Percentiles rank a stretch among this genome's conserved stretches.
phyloP scores from a whole-genome alignment of 1,140 invertebrate species.

The Calliopsis andreniformis region DNA sequence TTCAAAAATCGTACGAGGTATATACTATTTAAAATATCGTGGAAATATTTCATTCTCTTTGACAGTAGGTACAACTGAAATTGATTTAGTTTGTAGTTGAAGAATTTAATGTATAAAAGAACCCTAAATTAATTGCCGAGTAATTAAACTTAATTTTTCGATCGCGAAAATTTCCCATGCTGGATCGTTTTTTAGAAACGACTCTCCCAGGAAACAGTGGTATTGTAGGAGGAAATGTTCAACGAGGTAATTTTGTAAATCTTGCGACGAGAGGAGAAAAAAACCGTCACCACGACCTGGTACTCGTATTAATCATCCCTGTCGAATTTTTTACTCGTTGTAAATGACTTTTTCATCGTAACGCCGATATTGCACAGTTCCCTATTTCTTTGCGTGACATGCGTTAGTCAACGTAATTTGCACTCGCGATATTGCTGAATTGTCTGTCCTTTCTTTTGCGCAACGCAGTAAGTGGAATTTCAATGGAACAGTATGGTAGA shows the following conservation, averaged over 20 bases:
- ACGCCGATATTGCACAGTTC: not conserved
- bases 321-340: constrained; percentile 3
- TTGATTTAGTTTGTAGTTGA: too few species aligned
- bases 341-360: constrained; percentile 18
- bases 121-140: too few species aligned
- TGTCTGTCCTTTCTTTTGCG: not conserved
- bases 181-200: too few species aligned
- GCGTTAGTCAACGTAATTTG: not conserved
- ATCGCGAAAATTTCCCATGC: not conserved
- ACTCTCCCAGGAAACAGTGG: too few species aligned
- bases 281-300: not conserved
- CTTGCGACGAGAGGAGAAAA: not conserved
- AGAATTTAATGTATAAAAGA: too few species aligned
- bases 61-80: too few species aligned
- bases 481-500: too few species aligned
- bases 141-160: too few species aligned
- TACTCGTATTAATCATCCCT: not conserved
- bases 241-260: constrained; percentile 9
- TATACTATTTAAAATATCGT: too few species aligned
- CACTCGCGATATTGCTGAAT: not conserved
- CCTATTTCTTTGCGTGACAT: constrained; percentile 1
- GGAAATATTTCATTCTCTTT: too few species aligned
- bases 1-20: too few species aligned
- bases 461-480: too few species aligned
- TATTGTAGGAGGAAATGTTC: not conserved